phyloP scores from a whole-genome alignment of 2,113 vertebrate genomes.

The Mirounga angustirostris region DNA sequence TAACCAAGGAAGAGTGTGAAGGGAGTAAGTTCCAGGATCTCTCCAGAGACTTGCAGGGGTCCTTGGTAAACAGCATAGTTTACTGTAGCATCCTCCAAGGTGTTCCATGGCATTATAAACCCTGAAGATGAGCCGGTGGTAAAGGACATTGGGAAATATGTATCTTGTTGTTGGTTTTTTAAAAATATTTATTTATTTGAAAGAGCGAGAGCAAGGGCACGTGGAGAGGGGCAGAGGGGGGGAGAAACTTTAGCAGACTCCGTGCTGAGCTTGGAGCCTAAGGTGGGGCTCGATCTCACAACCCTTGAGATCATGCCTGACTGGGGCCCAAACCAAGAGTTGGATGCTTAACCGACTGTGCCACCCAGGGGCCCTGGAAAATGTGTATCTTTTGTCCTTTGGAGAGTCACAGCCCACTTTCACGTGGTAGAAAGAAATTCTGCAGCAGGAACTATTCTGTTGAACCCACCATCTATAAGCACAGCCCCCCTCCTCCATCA shows the following conservation, averaged over 20 bases:
- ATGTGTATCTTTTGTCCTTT: neutral
- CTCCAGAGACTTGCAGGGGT: neutral
- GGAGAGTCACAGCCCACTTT: no score
- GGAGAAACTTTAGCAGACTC: neutral
- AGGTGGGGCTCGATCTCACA: neutral
- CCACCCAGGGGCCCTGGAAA: neutral
- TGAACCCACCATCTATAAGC: neutral
- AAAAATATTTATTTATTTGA: neutral
- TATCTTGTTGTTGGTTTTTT: neutral
- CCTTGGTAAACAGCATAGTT: neutral
- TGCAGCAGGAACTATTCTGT: accelerated
- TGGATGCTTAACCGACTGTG: neutral
- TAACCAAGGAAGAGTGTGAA: no score
- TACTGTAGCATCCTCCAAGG: neutral
- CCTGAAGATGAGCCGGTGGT: neutral
- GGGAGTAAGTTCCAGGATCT: neutral
- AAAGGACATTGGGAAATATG: neutral
- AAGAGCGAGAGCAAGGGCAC: accelerated
- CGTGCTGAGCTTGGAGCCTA: neutral
- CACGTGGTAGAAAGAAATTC: neutral
- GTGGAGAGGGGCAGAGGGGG: neutral
- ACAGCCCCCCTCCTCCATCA: neutral
- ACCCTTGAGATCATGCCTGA: neutral
- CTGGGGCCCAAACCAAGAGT: neutral
- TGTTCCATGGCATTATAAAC: neutral